Conservation (phyloP, 2,888 invertebrate species). For the Priocnemis perturbator region DNA sequence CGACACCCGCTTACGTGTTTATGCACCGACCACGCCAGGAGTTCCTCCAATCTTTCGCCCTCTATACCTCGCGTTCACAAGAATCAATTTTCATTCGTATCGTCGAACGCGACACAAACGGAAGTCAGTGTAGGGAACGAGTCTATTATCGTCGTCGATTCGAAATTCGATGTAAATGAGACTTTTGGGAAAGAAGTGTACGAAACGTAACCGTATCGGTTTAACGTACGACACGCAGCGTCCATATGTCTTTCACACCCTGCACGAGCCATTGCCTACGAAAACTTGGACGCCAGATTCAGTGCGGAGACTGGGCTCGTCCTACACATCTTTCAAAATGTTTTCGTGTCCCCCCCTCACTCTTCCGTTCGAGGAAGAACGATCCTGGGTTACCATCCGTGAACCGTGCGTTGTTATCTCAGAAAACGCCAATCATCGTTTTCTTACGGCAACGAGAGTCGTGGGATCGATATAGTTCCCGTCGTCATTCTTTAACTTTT, state of each 20-base stretch:
- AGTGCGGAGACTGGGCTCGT: no score
- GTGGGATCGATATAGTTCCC: slow-evolving; percentile 15
- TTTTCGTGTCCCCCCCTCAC: slow-evolving; percentile 4
- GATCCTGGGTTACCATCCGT: not conserved
- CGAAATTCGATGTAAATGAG: not conserved
- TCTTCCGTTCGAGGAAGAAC: not conserved
- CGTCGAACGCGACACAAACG: no score
- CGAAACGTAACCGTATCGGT: no score
- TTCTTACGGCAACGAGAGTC: slow-evolving; percentile 24
- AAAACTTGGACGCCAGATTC: no score
- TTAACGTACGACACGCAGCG: no score
- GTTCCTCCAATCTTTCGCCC: not conserved
- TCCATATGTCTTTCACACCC: no score
- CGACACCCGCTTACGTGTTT: slow-evolving; percentile 46
- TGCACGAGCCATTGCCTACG: no score
- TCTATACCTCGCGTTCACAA: not conserved
- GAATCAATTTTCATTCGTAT: not conserved
- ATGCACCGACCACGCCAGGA: slow-evolving; percentile 40
- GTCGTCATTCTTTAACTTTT: not conserved
- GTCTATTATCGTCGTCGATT: not conserved
- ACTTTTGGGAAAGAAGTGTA: not conserved
- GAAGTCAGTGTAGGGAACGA: no score
- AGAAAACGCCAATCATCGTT: slow-evolving; percentile 34
- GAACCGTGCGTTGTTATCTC: slow-evolving; percentile 25
- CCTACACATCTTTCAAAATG: not conserved